Base-by-base conservation (phyloP, 92 coral and sea anemone genomes). In the Umimayanthus chanpuru region DNA sequence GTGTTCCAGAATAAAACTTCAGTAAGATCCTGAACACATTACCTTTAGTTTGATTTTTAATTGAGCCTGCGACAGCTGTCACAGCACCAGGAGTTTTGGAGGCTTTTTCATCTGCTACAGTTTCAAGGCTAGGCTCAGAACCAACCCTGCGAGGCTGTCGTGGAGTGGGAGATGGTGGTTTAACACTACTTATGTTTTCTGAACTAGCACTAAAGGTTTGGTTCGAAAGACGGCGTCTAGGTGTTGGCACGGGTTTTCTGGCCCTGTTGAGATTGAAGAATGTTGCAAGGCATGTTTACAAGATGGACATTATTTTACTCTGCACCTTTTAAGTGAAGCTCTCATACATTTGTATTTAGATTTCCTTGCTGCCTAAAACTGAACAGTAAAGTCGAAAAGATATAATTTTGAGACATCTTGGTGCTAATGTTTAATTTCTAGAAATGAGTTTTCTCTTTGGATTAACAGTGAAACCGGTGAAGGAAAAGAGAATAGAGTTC, bases 231-330 rank as follows among this genome's bases (percentile, higher is more conserved):
- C 75, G 85, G 4, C 75, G 85, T 81, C 75, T 61, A 21, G 85
- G 85, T 40, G 85, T 81, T 64, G 85, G 85, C 40, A 81, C 85
- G 7, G 75, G 85, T 67, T 65, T 81, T 47, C 55, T 64, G 36
- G 74, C 32, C n/a, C 85, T 81, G 85, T 23, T 36, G 9, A 40
- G 32, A 65, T 4, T 81, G 49, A 81, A 25, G 20, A 39, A 61
- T 23, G 68, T 61, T 18, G 67, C 7, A 61, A 61, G 23, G 18
- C 5, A 5, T 11, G n/a, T 21, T 61, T 61, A 18, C 26, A 61
- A 20, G 26, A 26, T 61, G 68, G 8, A 1, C 25, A 61, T 61
- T n/a, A n/a, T n/a, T n/a, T 20, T 61, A 61, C 7, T 23, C 26
- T 61, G 26, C 68, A 18, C 68, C 26, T 61, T 61, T 21, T 18